Evolutionary conservation across 2,797 vertebrate genomes (phyloP), one percentile per base, ranked within the genome.

Genomic region (Cyprinella venusta): DNA sequence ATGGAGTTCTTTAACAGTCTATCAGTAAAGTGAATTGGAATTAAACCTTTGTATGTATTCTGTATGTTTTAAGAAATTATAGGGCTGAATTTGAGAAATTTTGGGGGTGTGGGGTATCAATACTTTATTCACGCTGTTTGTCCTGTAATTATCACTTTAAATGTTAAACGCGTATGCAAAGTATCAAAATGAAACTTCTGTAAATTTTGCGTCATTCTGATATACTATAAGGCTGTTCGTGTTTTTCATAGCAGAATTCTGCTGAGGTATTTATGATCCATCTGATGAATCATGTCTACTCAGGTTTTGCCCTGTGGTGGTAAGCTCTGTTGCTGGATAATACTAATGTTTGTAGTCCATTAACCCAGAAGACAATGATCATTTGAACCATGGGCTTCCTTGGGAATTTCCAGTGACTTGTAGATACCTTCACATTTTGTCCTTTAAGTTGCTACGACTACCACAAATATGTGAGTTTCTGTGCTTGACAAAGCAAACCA

Each of bases 201-300:
- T 61, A 56, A 42, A 26, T 33, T 19, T 9, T 80, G 30, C 19
- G n/a, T 50, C 8, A 56, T 71, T 45, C 40, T 54, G 10, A 3
- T 18, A 36, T 54, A 50, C 7, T 48, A n/a, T 15, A 18, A 2
- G 0, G 13, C 30, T 19, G 12, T 74, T 24, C n/a, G 24, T 42
- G 26, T 63, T 71, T 7, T 71, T 12, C 2, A 13, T 54, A 45
- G 38, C 67, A 71, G 38, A n/a, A 61, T 71, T 80, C 8, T 75
- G n/a, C 16, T 59, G 38, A 70, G 30, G 52, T 42, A 15, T 80
- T 33, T 61, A 80, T 48, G 40, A 72, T 72, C 12, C 1, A n/a
- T 54, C 54, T 72, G 54, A 71, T 48, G 54, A 81, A 81, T 72
- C 40, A 64, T 81, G 8, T 64, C 40, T 48, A 9, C 56, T 52